phyloP scores from a whole-genome alignment of 2,113 vertebrate genomes.

The Electrona antarctica region DNA sequence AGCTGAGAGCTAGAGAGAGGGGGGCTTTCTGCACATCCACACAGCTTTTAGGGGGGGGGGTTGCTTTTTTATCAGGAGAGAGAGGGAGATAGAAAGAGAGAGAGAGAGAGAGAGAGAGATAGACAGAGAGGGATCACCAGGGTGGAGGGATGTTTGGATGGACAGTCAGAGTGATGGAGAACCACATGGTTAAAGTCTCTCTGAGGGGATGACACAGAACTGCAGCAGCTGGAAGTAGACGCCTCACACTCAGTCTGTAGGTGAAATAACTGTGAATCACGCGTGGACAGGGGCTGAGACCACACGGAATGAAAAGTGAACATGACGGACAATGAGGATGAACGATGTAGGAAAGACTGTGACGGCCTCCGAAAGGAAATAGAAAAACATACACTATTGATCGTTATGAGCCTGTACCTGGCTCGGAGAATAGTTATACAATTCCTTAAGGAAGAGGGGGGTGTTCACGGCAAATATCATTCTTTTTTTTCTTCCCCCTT shows the following conservation, averaged over 20 bases:
- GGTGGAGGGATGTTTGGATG: constrained; percentile 69
- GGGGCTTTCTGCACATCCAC: constrained; percentile 51
- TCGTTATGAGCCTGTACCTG: constrained; percentile 18
- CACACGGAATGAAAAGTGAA: not conserved
- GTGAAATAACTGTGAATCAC: constrained; percentile 41
- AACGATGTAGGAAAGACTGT: constrained; percentile 34
- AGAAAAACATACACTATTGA: constrained; percentile 27
- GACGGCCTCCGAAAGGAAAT: constrained; percentile 7
- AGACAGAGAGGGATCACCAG: constrained; percentile 62
- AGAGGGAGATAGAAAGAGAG: constrained; percentile 31
- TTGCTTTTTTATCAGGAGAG: constrained; percentile 46
- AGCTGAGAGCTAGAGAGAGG: constrained; percentile 49
- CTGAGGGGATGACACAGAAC: constrained; percentile 60
- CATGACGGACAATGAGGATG: constrained; percentile 25
- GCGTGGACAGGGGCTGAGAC: constrained; percentile 6
- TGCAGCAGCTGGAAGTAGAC: constrained; percentile 55
- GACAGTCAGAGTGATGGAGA: constrained; percentile 72
- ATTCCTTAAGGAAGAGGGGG: constrained; percentile 20
- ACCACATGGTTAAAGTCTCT: constrained; percentile 63
- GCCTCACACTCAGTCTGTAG: constrained; percentile 53
- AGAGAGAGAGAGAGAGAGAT: constrained; percentile 55
- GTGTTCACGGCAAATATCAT: not conserved
- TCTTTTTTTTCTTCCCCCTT: constrained; percentile 38
- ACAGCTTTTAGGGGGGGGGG: constrained; percentile 21
- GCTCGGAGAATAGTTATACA: constrained; percentile 18